These are phyloP conservation scores for Ennomos quercinarius DNA, from an alignment of 2,888 invertebrate genomes.

Conservation along the genomic window DNA sequence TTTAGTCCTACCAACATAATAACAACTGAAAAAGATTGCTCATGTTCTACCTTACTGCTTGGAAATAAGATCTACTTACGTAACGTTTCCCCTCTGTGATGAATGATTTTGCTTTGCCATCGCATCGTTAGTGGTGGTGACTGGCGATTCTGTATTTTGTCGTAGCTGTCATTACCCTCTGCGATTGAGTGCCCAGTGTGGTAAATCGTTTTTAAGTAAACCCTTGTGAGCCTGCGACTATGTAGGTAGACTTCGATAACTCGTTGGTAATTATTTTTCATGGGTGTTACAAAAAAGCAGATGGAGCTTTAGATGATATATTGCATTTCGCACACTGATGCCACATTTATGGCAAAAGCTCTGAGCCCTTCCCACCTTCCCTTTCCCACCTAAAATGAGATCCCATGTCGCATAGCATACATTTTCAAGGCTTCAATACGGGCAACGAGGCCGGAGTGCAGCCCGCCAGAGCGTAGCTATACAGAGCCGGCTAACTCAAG, in stretches of 20 bases:
- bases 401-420: no score
- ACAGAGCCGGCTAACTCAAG: no score
- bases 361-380: no score
- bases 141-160: constrained; percentile 68
- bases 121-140: constrained; percentile 78
- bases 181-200: constrained; percentile 62
- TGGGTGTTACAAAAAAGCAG: neutral
- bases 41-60: constrained; percentile 10
- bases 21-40: neutral
- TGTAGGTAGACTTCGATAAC: constrained; percentile 12
- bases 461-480: no score
- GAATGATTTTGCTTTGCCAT: constrained; percentile 42
- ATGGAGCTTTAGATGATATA: neutral
- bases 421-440: no score
- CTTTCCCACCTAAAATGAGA: no score
- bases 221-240: constrained; percentile 46
- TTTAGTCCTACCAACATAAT: constrained; percentile 33
- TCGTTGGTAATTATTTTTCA: constrained; percentile 6
- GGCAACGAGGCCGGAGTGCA: no score
- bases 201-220: constrained; percentile 82
- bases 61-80: constrained; percentile 8
- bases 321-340: no score
- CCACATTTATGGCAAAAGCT: no score
- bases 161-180: constrained; percentile 57
- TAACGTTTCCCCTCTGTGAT: neutral